Conservation (phyloP, 2,113 vertebrate species). For the Oryzias melastigma region DNA sequence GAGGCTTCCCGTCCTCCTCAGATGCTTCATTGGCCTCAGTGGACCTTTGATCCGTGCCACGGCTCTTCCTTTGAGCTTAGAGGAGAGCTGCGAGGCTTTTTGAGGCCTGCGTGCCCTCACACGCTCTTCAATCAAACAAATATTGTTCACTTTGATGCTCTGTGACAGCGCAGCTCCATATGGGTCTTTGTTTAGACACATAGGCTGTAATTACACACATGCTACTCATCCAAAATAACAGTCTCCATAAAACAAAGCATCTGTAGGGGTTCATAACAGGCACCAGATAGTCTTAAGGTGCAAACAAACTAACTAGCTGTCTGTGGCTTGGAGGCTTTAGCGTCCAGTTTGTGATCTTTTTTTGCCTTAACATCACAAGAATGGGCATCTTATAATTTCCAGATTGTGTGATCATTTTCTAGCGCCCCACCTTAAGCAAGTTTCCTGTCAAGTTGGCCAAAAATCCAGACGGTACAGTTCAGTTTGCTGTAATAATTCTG, state of each 20-base stretch:
- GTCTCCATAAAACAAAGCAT: constrained; percentile 52
- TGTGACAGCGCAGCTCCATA: constrained; percentile 32
- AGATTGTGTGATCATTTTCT: constrained; percentile 68
- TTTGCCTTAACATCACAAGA: constrained; percentile 20
- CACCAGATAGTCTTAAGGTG: constrained; percentile 41
- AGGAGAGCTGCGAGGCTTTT: constrained; percentile 28
- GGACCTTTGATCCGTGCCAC: constrained; percentile 54
- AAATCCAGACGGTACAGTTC: constrained; percentile 32
- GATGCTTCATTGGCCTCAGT: constrained; percentile 39
- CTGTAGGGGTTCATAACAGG: constrained; percentile 33
- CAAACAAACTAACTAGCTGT: constrained; percentile 46
- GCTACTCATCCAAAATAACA: constrained; percentile 57
- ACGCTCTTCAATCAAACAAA: constrained; percentile 62
- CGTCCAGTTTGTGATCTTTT: constrained; percentile 24
- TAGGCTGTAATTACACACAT: constrained; percentile 63
- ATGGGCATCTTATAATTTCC: constrained; percentile 62
- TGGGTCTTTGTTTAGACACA: constrained; percentile 52
- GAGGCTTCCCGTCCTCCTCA: constrained; percentile 33
- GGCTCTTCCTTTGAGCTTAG: constrained; percentile 51
- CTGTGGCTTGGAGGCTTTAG: constrained; percentile 26
- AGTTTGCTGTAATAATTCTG: neutral
- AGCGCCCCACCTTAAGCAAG: constrained; percentile 14
- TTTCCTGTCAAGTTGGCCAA: constrained; percentile 43
- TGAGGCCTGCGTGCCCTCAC: constrained; percentile 43
- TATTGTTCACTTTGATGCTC: constrained; percentile 57